phyloP scores from a whole-genome alignment of 1,140 invertebrate genomes.

The Drosophila persimilis region DNA sequence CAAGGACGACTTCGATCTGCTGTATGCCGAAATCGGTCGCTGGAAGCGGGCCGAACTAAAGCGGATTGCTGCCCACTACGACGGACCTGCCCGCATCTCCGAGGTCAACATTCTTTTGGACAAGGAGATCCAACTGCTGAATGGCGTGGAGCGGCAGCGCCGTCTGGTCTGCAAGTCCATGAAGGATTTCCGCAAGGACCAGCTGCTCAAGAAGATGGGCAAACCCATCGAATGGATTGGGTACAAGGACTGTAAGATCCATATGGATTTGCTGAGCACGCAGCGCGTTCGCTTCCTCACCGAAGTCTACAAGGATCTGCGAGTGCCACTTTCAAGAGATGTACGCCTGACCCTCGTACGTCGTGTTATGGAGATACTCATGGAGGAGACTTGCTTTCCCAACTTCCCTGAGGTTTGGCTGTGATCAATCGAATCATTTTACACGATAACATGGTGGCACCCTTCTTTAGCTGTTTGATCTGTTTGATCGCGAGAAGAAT shows the following conservation, averaged over 20 bases:
- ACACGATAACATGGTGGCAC: too few species aligned
- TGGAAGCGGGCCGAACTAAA: conserved; percentile 85
- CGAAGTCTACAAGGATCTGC: conserved; percentile 83
- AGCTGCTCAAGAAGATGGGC: conserved; percentile 84
- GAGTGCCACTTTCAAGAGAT: conserved; percentile 48
- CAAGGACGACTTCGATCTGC: conserved; percentile 85
- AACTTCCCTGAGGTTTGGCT: conserved; percentile 62
- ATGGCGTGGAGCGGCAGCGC: conserved; percentile 84
- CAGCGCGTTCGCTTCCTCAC: conserved; percentile 85
- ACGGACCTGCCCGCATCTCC: conserved; percentile 84
- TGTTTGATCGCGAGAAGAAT: conserved; percentile 79
- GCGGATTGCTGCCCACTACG: conserved; percentile 83
- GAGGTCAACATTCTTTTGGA: conserved; percentile 85
- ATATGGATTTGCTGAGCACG: conserved; percentile 85
- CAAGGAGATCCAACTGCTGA: conserved; percentile 85
- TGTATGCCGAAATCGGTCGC: conserved; percentile 84
- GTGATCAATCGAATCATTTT: too few species aligned
- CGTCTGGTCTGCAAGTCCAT: conserved; percentile 71
- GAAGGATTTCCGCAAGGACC: conserved; percentile 83
- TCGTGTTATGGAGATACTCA: conserved; percentile 57
- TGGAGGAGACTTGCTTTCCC: conserved; percentile 69
- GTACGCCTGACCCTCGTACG: conserved; percentile 60
- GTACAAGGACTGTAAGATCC: conserved; percentile 83
- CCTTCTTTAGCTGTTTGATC: conserved; percentile 62
- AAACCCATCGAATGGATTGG: conserved; percentile 85